Base-by-base conservation (phyloP, 2,797 vertebrate species). In the Leuciscus waleckii region DNA sequence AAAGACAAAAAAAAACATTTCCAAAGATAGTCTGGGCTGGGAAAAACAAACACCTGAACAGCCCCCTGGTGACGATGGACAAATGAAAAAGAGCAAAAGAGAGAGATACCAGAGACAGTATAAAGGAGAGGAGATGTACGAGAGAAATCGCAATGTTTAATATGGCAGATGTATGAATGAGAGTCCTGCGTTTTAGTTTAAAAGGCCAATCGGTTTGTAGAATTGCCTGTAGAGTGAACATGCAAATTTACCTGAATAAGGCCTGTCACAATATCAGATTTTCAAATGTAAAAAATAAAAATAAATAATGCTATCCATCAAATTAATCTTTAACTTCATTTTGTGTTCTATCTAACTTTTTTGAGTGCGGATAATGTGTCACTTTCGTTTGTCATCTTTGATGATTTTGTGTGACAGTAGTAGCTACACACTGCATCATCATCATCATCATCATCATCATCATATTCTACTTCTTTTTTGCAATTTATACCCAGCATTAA, bases 21-120 rank as follows among this genome's bases (percentile, higher is more conserved):
- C 86, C 85, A 87, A 86, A 90, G 88, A 85, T 85, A 86, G 87
- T 87, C 84, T 78, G 87, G 89, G 88, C 84, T 88, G 85, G 84
- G 88, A 88, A 88, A 90, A 91, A 88, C 87, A 89, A 43, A 87
- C 73, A 81, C 90, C 89, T 84, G 26, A 89, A 39, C 88, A 86
- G 54, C 75, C 54, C 83, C 43, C 79, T 87, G 87, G 79, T 83
- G 86, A 80, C 76, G 89, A 89, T 90, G 90, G 91, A 89, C 90
- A 92, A 92, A 93, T 92, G 90, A 91, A 88, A 83, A 76, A 84
- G 85, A 80, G 86, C 29, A 79, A 79, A 56, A 85, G 84, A 70
- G 70, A 82, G 81, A 87, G 81, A 81, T 74, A 32, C 54, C 74
- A 74, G 78, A 58, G 82, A 82, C 81, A 56, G 41, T 76, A 82